These are phyloP conservation scores for Meganola albula DNA, from an alignment of 2,888 invertebrate species.

Conservation along the genomic window DNA sequence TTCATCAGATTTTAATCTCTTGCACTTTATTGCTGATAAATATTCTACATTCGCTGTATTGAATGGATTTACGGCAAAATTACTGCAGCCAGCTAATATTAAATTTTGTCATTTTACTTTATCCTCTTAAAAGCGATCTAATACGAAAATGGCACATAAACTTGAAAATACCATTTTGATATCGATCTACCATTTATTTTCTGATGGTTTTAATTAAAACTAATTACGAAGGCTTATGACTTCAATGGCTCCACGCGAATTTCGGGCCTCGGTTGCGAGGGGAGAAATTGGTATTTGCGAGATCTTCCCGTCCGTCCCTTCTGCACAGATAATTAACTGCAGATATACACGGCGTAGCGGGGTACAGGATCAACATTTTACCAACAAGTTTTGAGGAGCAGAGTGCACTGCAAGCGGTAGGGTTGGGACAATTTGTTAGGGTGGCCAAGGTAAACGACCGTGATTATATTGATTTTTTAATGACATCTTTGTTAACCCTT, in stretches of 20 bases:
- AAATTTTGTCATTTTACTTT: slow-evolving; percentile 13
- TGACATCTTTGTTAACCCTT: slow-evolving; percentile 49
- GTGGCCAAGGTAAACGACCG: slow-evolving; percentile 64
- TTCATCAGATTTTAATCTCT: slow-evolving; percentile 8
- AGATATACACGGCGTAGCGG: slow-evolving; percentile 47
- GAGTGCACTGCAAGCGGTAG: slow-evolving; percentile 45
- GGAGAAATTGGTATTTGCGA: slow-evolving; percentile 60
- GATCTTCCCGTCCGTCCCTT: slow-evolving; percentile 57
- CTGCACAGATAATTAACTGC: slow-evolving; percentile 71
- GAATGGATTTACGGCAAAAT: slow-evolving; percentile 19
- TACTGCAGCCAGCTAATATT: slow-evolving; percentile 19
- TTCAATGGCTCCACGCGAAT: slow-evolving; percentile 51
- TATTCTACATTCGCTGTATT: slow-evolving; percentile 11
- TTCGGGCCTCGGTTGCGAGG: slow-evolving; percentile 44
- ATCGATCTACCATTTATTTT: slow-evolving; percentile 43
- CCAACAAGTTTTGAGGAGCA: slow-evolving; percentile 66
- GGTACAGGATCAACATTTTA: slow-evolving; percentile 65
- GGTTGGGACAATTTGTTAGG: slow-evolving; percentile 68
- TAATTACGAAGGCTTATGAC: slow-evolving; percentile 61
- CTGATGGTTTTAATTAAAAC: slow-evolving; percentile 68
- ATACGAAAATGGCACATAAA: slow-evolving; percentile 25
- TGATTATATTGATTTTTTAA: slow-evolving; percentile 71
- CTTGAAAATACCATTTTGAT: slow-evolving; percentile 30
- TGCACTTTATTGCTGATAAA: slow-evolving; percentile 4
- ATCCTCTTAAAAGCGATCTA: slow-evolving; percentile 17